Percentiles rank a stretch among this genome's conserved stretches.
Conservation (phyloP, 2,888 invertebrate species). For the Chaetogeoica ovagalla region DNA sequence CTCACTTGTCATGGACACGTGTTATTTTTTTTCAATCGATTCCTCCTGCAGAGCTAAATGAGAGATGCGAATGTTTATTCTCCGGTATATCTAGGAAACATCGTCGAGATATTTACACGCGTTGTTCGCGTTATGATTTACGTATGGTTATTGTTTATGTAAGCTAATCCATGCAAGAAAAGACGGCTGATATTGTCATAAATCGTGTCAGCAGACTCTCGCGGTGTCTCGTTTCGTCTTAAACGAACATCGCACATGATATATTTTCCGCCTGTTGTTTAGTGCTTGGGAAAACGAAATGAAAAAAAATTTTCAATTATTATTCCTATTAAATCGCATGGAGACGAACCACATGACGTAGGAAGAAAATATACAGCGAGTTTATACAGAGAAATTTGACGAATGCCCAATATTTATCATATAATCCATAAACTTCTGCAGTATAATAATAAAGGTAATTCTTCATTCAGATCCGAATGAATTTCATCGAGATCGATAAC, state of each 20-base stretch:
- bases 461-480: no score
- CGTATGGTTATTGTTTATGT: constrained; percentile 27
- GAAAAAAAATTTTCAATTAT: not conserved
- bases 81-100: constrained; percentile 28
- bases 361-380: no score
- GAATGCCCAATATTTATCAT: no score
- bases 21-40: constrained; percentile 5
- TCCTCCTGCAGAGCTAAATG: not conserved
- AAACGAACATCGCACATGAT: constrained; percentile 24
- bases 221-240: not conserved
- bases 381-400: no score
- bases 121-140: not conserved
- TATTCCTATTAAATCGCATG: not conserved
- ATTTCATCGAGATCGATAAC: no score
- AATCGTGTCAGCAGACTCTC: constrained; percentile 41
- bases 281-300: no score
- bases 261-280: constrained; percentile 25
- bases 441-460: no score
- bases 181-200: not conserved
- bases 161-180: constrained; percentile 32
- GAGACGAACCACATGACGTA: no score
- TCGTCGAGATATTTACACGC: not conserved
- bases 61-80: not conserved
- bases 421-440: no score
- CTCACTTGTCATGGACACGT: not conserved